Base-by-base conservation (phyloP, 92 coral and sea anemone genomes). In the Umimayanthus chanpuru region DNA sequence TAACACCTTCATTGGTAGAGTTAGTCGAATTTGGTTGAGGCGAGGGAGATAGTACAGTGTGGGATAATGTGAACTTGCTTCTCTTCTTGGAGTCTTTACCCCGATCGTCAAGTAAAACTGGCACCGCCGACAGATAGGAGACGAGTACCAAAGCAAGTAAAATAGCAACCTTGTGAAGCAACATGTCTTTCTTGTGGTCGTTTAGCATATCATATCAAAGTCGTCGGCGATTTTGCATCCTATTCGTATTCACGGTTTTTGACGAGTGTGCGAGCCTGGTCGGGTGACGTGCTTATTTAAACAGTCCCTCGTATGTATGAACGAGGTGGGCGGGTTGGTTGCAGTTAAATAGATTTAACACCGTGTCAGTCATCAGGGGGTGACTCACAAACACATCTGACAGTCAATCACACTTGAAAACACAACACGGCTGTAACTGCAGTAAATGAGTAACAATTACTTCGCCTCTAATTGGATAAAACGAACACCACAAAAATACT, bases 361-460 rank as follows among this genome's bases (percentile, higher is more conserved):
- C 94, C 92, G 28, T 92, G 98, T 93, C 98, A 93, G 90, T 95
- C 96, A 95, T 88, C 93, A 80, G 89, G 94, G 92, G 94, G 96
- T 73, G 91, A 91, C 92, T 93, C 85, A 88, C 96, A 93, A 94
- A 93, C 94, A 94, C 91, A 88, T 86, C 80, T 95, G 98, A 95
- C 96, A 93, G 94, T 90, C 93, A 90, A 84, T 90, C 81, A 93
- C 89, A 87, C 91, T 89, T 92, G 39, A 95, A 94, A 53, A 93
- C 91, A 91, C 67, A 68, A 89, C 93, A 64, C 96, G 67, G 91
- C 91, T 92, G 89, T 92, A 86, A 82, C 93, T 89, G 44, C 85
- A 53, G 58, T 53, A 53, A 53, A 53, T 53, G 68, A 71, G 82
- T 85, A 73, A 87, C 90, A 88, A 85, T 89, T 77, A 88, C 80